Evolutionary conservation across 2,888 invertebrate genomes (phyloP).

Genomic region (Cryptocheilus praepositus): DNA sequence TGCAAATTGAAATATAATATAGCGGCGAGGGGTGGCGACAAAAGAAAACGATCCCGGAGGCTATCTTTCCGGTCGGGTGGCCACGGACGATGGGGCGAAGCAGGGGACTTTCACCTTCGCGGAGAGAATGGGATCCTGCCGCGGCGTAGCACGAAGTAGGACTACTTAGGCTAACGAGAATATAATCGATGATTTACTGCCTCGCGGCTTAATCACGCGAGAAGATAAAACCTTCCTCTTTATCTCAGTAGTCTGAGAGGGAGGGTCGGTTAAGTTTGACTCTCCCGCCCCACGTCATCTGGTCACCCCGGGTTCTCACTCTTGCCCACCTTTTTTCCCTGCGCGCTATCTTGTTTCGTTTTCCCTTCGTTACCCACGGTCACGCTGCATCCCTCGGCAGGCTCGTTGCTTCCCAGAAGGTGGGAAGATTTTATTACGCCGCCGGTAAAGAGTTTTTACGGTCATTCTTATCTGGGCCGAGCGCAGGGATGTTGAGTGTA

Average conservation of each 20-base stretch:
- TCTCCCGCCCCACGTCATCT: constrained; percentile 35
- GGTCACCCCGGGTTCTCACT: constrained; percentile 22
- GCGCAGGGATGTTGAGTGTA: neutral
- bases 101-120: constrained; percentile 4
- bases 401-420: constrained; percentile 43
- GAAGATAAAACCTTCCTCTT: constrained; percentile 59
- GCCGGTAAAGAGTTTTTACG: constrained; percentile 37
- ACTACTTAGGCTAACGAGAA: constrained; percentile 68
- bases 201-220: constrained; percentile 67
- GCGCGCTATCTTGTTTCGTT: neutral
- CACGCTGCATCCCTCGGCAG: constrained; percentile 13
- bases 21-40: constrained; percentile 16
- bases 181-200: constrained; percentile 69
- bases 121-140: too few relatives aligned
- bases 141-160: constrained; percentile 7
- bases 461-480: constrained; percentile 21
- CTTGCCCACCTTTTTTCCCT: neutral
- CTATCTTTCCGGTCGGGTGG: constrained; percentile 53
- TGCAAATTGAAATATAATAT: constrained; percentile 53
- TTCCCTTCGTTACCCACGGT: neutral
- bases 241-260: constrained; percentile 15
- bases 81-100: constrained; percentile 7
- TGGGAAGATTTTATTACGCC: constrained; percentile 49
- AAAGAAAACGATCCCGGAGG: constrained; percentile 38
- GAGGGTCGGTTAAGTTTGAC: neutral